Base-by-base conservation (phyloP, 2,888 invertebrate species). In the Cataglyphis albicans region DNA sequence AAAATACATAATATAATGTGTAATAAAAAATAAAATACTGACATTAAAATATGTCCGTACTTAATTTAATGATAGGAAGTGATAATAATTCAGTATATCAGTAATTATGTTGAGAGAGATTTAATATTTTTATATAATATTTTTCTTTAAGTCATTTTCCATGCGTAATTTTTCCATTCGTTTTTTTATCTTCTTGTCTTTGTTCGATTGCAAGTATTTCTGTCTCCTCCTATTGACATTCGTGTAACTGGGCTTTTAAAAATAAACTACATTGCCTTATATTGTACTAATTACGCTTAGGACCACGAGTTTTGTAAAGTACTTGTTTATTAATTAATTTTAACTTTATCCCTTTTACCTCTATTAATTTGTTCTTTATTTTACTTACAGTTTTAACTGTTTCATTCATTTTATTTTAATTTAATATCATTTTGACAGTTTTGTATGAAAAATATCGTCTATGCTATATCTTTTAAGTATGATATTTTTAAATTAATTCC, bases 261-360 rank as follows among this genome's bases (percentile, higher is more conserved):
- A 64, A 25, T 52, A 64, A 64, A 64, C 18, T 44, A 15, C 65
- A 25, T 25, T 18, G 52, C 10, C 1, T 64, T 64, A 52, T 35
- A 52, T 29, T 25, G 52, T 52, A 52, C 18, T 64, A 75, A 75
- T 64, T 75, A 25, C 64, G 18, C 15, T 15, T 63, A 35, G 9
- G 18, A 64, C 7, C 21, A 32, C 44, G 15, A 61, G 32, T 32
- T 44, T 63, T 75, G 44, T 63, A 63, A 35, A 12, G 15, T 48
- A 64, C 64, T 55, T 65, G 65, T 38, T 65, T 38, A 38, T 65
- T 65, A 75, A 38, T 75, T 75, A 75, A 38, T 75, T 75, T 75
- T 38, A 65, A 65, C 64, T 75, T 18, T 25, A 38, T 29, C 29
- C 7, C 38, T 41, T 38, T 21, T 1, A 9, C 21, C 5, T 52